Evolutionary conservation across 2,888 invertebrate genomes (phyloP), one percentile per base, ranked within the genome.

Genomic region (Drosophila pullipes): DNA sequence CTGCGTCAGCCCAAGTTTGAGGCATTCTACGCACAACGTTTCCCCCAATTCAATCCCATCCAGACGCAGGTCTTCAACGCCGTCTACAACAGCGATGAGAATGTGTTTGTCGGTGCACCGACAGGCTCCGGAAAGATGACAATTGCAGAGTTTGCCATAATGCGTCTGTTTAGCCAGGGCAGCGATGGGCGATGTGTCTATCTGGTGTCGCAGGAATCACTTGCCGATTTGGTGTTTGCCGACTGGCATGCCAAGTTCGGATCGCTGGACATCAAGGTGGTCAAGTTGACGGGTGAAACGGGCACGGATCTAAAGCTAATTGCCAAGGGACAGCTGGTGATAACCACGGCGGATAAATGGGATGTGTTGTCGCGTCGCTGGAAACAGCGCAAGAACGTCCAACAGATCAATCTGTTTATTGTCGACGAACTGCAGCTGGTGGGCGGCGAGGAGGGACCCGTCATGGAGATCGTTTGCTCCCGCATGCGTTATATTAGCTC

Each of bases 21-120:
- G 91, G 94, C 95, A 13, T 94, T 99, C 49, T 99, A 99, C 92
- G 94, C 94, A 1, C 97, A 97, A 13, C 96, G 96, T 68, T 98
- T 98, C 92, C 96, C 96, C 3, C 98, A 98, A 93, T 99, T 99
- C 93, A 99, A 99, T 94, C 99, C 99, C 0, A 99, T 99, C 70
- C 99, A 99, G 93, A 99, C 99, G 0, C 98, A 99, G 95, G 99
- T 99, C 9, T 99, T 99, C 94, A 99, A 99, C 93, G 98, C 99
- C 0, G 97, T 99, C 0, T 99, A 99, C 94, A 99, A 99, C 93
- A 97, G 97, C 3, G 99, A 99, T 92, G 99, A 99, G 92, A 99
- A 99, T 93, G 97, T 99, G 11, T 98, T 99, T 93, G 96, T 99
- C 72, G 98, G 98, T 0, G 98, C 98, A 0, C 98, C 98, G 0